phyloP scores from a whole-genome alignment of 1,140 invertebrate genomes.

The Aphelinus atriplicis region DNA sequence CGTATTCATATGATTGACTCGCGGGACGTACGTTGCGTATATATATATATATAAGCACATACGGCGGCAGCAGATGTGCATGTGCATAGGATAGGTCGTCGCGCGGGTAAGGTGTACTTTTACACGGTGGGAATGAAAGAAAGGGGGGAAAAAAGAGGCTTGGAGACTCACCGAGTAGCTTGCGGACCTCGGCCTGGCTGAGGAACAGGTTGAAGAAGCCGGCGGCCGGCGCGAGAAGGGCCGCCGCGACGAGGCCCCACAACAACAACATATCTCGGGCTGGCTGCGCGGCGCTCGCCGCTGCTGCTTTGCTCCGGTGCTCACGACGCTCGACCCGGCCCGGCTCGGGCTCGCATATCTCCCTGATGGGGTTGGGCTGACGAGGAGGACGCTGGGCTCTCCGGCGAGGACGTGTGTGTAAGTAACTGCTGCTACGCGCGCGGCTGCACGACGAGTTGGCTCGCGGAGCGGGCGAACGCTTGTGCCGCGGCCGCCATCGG shows the following conservation, averaged over 20 bases:
- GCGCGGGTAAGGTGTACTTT: no score
- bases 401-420: no score
- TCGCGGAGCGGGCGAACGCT: conserved; percentile 57
- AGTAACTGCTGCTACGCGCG: no score
- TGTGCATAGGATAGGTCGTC: no score
- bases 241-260: conserved; percentile 45
- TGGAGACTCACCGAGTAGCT: conserved; percentile 61
- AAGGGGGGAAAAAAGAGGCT: no score
- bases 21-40: no score
- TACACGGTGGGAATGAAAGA: no score
- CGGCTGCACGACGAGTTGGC: conserved; percentile 12
- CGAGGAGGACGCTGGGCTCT: neutral
- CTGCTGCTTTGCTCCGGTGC: no score
- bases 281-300: no score
- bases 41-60: no score
- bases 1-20: no score
- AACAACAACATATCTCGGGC: conserved; percentile 43
- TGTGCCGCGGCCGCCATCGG: conserved; percentile 62
- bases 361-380: neutral
- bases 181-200: conserved; percentile 61
- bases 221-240: conserved; percentile 50
- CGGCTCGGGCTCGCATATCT: neutral
- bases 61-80: no score
- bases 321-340: neutral
- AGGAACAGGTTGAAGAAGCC: conserved; percentile 64